Percentiles rank a stretch among this genome's conserved stretches.
These are phyloP conservation scores for Coregonus suidteri DNA, from an alignment of 2,797 vertebrate species.

Conservation along the genomic window DNA sequence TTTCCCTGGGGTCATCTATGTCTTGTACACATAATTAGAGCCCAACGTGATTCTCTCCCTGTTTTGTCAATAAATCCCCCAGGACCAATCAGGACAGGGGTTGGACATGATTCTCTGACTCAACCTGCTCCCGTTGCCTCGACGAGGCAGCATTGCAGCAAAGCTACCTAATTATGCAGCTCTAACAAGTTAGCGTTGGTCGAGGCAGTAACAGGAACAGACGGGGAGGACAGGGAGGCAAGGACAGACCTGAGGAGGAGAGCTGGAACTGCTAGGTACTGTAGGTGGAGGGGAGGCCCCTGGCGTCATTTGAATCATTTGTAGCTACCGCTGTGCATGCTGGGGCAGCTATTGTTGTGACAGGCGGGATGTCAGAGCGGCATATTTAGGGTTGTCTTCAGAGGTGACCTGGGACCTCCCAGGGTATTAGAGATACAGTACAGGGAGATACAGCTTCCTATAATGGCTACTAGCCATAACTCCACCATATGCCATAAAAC, in stretches of 20 bases:
- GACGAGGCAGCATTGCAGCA: conserved; percentile 53
- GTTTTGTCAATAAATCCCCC: conserved; percentile 96
- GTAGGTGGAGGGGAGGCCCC: conserved; percentile 38
- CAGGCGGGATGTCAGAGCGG: conserved; percentile 47
- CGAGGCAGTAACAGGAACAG: conserved; percentile 35
- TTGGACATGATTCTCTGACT: conserved; percentile 96
- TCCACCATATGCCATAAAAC: conserved; percentile 11
- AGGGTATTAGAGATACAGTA: conserved; percentile 37
- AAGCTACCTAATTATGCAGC: conserved; percentile 89
- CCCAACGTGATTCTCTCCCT: conserved; percentile 88
- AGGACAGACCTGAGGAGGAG: conserved; percentile 22
- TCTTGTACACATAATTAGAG: conserved; percentile 99
- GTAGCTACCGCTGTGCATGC: conserved; percentile 64
- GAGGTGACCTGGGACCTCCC: conserved; percentile 45
- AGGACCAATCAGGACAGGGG: conserved; percentile 95
- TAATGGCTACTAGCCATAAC: conserved; percentile 28
- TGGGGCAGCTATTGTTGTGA: conserved; percentile 55
- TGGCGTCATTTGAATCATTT: conserved; percentile 69
- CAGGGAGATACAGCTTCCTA: conserved; percentile 21
- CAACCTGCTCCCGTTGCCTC: conserved; percentile 84
- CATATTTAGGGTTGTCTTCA: conserved; percentile 54
- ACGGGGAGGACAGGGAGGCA: conserved; percentile 21
- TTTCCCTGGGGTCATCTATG: conserved; percentile 93
- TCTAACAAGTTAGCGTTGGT: conserved; percentile 83
- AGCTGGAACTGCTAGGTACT: conserved; percentile 32